These are phyloP conservation scores for Erebia epiphron DNA, from an alignment of 2,888 invertebrate genomes.

Conservation along the genomic window DNA sequence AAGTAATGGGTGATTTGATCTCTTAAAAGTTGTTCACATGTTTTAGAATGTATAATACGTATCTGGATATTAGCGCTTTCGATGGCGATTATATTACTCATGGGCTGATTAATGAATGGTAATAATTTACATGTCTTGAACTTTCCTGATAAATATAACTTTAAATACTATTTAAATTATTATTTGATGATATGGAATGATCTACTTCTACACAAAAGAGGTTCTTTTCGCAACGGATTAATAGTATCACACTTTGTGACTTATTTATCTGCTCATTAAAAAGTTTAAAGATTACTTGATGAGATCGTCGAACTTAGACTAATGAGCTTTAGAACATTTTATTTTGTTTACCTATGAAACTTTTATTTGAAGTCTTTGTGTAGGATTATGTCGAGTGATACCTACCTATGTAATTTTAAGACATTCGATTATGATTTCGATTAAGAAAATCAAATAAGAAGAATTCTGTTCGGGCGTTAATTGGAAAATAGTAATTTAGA, in stretches of 20 bases:
- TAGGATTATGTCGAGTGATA: too few species aligned
- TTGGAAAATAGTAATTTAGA: too few species aligned
- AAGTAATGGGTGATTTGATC: conserved; percentile 72
- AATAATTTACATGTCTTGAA: conserved; percentile 15
- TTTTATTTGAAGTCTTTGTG: too few species aligned
- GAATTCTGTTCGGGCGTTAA: too few species aligned
- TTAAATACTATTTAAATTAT: background rate
- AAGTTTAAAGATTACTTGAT: background rate
- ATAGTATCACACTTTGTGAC: background rate
- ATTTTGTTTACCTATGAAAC: too few species aligned
- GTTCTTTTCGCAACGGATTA: background rate
- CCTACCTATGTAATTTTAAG: too few species aligned
- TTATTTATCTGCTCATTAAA: background rate
- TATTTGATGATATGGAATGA: too few species aligned
- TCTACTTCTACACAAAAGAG: background rate
- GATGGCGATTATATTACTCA: conserved; percentile 21
- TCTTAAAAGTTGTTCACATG: conserved; percentile 35
- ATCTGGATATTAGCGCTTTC: conserved; percentile 27
- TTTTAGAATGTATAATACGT: conserved; percentile 5
- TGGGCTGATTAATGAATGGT: conserved; percentile 25
- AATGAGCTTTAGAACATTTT: too few species aligned
- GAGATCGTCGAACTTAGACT: too few species aligned
- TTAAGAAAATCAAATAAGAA: too few species aligned
- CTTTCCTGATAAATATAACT: background rate
- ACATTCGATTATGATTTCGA: too few species aligned